These are phyloP conservation scores for Rhombomys opimus DNA, from an alignment of 2,113 vertebrate genomes.

Conservation along the genomic window DNA sequence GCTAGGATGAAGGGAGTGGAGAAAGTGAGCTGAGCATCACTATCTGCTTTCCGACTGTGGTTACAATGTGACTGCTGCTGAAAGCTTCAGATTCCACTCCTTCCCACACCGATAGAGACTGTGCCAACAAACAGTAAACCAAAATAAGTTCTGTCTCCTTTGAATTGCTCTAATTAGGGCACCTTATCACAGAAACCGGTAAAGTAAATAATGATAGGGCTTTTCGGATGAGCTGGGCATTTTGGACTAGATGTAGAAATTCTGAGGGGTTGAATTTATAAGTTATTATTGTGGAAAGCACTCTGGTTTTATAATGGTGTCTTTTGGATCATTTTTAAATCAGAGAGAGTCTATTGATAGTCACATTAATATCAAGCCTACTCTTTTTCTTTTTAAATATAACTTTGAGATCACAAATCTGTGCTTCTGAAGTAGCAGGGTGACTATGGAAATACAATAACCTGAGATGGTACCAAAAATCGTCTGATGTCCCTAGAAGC, in stretches of 20 bases:
- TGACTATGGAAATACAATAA: not conserved
- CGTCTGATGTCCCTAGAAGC: not conserved
- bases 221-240: not conserved
- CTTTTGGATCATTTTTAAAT: constrained; percentile 26
- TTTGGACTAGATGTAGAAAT: not conserved
- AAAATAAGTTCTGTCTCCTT: not conserved
- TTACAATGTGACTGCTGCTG: not conserved
- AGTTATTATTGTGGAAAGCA: not conserved
- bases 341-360: not conserved
- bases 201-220: not conserved
- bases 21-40: not conserved
- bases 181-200: not conserved
- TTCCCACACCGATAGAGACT: not conserved
- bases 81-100: not conserved
- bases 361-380: not conserved
- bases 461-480: not conserved
- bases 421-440: not conserved
- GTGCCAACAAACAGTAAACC: not conserved
- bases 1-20: not conserved
- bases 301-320: not conserved
- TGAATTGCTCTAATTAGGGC: not conserved
- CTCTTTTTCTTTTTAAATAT: not conserved
- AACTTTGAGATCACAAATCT: not conserved
- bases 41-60: not conserved
- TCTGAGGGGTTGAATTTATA: not conserved